phyloP scores from a whole-genome alignment of 1,140 invertebrate species.

The Bicyclus anynana region DNA sequence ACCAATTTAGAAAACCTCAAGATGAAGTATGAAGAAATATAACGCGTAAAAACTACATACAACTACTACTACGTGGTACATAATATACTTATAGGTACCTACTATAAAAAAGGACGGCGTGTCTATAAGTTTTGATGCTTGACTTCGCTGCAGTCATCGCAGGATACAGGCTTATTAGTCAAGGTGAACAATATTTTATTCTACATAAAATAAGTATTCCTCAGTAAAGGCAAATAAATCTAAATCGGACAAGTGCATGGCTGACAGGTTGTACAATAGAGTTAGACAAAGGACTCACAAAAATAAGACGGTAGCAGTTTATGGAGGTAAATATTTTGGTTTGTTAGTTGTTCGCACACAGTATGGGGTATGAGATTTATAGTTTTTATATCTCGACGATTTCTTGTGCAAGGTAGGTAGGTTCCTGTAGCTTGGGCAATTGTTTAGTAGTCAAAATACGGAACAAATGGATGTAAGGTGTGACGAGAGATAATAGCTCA shows the following conservation, averaged over 20 bases:
- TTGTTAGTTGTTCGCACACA: conserved; percentile 29
- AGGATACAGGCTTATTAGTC: too few relatives aligned
- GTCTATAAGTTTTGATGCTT: too few relatives aligned
- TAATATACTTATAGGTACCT: too few relatives aligned
- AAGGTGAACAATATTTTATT: too few relatives aligned
- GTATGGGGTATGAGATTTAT: conserved; percentile 14
- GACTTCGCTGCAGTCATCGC: too few relatives aligned
- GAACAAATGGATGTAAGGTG: not conserved
- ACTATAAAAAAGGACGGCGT: too few relatives aligned
- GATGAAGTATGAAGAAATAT: too few relatives aligned
- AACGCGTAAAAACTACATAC: too few relatives aligned
- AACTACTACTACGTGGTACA: too few relatives aligned
- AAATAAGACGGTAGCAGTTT: conserved; percentile 23
- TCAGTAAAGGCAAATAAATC: conserved; percentile 26
- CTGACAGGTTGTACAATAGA: conserved; percentile 23
- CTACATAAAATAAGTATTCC: too few relatives aligned
- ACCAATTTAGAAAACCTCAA: too few relatives aligned
- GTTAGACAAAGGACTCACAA: conserved; percentile 22
- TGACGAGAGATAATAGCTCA: not conserved
- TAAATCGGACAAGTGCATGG: conserved; percentile 19
- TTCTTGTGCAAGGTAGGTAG: conserved; percentile 7
- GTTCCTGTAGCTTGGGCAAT: not conserved
- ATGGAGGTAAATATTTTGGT: conserved; percentile 53
- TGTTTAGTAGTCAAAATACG: not conserved
- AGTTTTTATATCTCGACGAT: conserved; percentile 6